phyloP scores from a whole-genome alignment of 2,113 vertebrate species.

The Ceratotherium simum region DNA sequence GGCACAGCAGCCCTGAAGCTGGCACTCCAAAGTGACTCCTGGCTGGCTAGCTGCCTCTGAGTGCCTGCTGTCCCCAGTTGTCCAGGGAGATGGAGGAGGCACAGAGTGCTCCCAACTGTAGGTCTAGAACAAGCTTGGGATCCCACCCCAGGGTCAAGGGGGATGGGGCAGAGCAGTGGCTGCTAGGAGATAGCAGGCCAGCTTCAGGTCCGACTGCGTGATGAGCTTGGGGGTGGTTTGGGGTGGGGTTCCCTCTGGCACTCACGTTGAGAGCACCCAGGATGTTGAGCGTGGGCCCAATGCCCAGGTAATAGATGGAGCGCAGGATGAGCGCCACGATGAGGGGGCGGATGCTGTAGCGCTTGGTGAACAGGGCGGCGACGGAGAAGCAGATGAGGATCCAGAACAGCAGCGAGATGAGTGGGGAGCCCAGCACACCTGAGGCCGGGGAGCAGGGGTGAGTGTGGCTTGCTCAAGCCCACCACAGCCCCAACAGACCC shows the following conservation, averaged over 20 bases:
- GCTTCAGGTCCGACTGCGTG: fast-evolving
- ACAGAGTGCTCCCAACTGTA: background rate
- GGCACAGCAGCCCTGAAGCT: background rate
- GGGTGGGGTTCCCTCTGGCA: background rate
- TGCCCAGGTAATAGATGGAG: constrained; percentile 96
- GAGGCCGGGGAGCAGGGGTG: background rate
- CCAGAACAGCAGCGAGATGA: constrained; percentile 96
- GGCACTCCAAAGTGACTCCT: background rate
- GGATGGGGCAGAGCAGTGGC: background rate
- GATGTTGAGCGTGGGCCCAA: constrained; percentile 95
- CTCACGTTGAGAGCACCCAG: constrained; percentile 93
- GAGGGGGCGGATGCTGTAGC: constrained; percentile 94
- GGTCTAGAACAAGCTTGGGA: background rate
- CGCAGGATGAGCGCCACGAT: constrained; percentile 94
- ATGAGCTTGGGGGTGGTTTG: fast-evolving
- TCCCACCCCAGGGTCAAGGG: too few species aligned
- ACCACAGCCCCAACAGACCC: background rate
- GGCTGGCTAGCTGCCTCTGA: background rate
- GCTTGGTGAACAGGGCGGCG: constrained; percentile 92
- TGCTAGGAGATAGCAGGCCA: background rate
- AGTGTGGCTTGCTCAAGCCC: background rate
- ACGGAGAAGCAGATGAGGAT: constrained; percentile 93
- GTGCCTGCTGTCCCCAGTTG: background rate
- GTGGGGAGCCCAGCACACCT: constrained; percentile 93
- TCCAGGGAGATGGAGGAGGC: background rate